Evolutionary conservation across 1,140 invertebrate genomes (phyloP).

Genomic region (Micrasema longulum): DNA sequence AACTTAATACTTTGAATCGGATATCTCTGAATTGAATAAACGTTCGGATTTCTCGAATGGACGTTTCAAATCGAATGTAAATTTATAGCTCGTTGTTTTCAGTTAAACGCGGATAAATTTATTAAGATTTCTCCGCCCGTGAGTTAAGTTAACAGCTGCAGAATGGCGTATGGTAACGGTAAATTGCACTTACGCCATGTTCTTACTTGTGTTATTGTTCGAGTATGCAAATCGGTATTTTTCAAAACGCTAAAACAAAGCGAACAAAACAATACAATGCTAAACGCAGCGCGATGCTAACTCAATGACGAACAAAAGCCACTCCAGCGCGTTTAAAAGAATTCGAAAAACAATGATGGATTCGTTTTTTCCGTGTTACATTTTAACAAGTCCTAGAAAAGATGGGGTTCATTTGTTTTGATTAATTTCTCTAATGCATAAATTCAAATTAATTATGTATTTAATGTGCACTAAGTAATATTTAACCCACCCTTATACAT

Average conservation of each 20-base stretch:
- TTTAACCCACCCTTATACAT: no score
- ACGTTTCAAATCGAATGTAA: neutral
- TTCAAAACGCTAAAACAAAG: conserved; percentile 37
- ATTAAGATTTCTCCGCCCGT: neutral
- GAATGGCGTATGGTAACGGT: neutral
- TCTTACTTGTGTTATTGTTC: conserved; percentile 24
- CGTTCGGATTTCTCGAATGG: no score
- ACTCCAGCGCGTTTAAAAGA: conserved; percentile 23
- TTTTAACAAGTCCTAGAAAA: no score
- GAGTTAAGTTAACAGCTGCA: conserved; percentile 10
- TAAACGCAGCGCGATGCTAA: conserved; percentile 26
- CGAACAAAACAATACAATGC: conserved; percentile 9
- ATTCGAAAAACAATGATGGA: conserved; percentile 12
- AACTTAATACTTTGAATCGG: no score
- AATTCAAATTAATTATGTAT: no score
- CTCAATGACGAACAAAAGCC: neutral
- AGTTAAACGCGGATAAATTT: conserved; percentile 1
- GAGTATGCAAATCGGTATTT: conserved; percentile 27
- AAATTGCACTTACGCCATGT: conserved; percentile 22
- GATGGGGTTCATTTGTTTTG: no score
- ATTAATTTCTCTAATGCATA: no score
- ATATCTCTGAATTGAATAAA: no score
- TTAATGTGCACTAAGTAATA: no score
- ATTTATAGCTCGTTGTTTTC: conserved; percentile 1
- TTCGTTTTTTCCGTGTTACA: no score